These are phyloP conservation scores for Limosa lapponica DNA, from an alignment of 2,797 vertebrate genomes.

Conservation along the genomic window DNA sequence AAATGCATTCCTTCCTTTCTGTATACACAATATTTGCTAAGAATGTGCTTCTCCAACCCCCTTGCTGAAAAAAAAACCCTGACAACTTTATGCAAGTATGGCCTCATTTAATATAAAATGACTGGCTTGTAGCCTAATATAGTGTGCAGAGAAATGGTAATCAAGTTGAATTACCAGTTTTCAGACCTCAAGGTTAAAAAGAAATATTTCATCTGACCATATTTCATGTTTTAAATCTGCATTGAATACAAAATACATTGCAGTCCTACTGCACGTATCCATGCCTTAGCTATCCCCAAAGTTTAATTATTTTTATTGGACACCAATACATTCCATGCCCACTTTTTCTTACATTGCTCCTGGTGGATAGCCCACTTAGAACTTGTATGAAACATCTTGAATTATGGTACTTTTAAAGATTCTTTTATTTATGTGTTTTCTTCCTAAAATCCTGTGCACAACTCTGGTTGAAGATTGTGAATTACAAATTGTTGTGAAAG, in stretches of 20 bases:
- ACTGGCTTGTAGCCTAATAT: not conserved
- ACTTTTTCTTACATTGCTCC: not conserved
- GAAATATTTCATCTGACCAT: slow-evolving; percentile 2
- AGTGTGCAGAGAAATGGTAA: not conserved
- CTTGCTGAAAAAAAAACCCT: not conserved
- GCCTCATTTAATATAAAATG: not conserved
- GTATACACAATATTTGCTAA: not conserved
- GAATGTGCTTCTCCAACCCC: not conserved
- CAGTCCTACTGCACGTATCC: not conserved
- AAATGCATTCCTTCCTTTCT: not conserved
- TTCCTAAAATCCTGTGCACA: not conserved
- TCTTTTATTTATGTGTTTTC: not conserved
- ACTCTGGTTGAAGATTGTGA: not conserved
- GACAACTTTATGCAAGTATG: slow-evolving; percentile 1
- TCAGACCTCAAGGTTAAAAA: slow-evolving; percentile 27
- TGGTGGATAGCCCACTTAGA: not conserved
- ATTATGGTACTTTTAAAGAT: not conserved
- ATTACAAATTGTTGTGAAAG: not conserved
- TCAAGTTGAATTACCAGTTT: slow-evolving; percentile 28
- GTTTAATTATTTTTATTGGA: not conserved
- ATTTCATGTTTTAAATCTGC: not conserved
- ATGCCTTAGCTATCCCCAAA: not conserved
- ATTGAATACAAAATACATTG: not conserved
- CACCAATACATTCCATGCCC: fast-evolving
- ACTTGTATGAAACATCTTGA: not conserved